These are phyloP conservation scores for Augochlora pura DNA, from an alignment of 1,140 invertebrate genomes.

Conservation along the genomic window DNA sequence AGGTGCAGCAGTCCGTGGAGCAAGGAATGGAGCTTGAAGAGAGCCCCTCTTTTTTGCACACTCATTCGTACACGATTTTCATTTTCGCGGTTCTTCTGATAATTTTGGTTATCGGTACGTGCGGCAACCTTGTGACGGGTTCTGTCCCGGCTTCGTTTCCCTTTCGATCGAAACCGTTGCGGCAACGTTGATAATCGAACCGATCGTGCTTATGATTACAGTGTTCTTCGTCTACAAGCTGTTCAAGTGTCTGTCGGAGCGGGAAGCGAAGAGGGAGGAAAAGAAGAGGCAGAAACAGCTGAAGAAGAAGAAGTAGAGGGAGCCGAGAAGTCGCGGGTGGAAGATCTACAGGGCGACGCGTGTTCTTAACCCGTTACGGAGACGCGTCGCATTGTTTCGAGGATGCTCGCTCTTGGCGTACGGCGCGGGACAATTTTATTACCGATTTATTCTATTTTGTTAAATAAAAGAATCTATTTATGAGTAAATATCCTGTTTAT, in stretches of 20 bases:
- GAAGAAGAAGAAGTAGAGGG: slow-evolving; percentile 79
- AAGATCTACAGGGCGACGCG: neutral
- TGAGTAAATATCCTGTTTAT: slow-evolving; percentile 30
- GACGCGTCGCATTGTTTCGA: neutral
- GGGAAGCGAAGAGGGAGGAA: slow-evolving; percentile 83
- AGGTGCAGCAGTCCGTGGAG: slow-evolving; percentile 15
- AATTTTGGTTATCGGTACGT: slow-evolving; percentile 46
- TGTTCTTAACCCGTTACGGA: neutral
- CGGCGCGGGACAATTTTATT: slow-evolving; percentile 11
- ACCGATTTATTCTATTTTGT: slow-evolving; percentile 37
- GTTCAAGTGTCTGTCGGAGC: slow-evolving; percentile 83
- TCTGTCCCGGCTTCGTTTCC: too few species aligned
- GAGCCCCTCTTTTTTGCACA: slow-evolving; percentile 1
- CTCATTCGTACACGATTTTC: slow-evolving; percentile 27
- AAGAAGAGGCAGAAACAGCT: slow-evolving; percentile 80
- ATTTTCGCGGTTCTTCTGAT: slow-evolving; percentile 44
- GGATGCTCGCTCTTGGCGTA: neutral
- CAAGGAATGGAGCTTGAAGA: neutral
- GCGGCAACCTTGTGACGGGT: too few species aligned
- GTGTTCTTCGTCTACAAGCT: slow-evolving; percentile 92
- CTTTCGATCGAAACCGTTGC: neutral
- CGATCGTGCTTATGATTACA: slow-evolving; percentile 80
- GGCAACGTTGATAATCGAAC: too few species aligned
- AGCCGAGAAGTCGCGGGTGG: neutral
- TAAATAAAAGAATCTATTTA: slow-evolving; percentile 57